These are phyloP conservation scores for Virgularia gustaviana DNA, from an alignment of 92 coral and sea anemone genomes.

Conservation along the genomic window DNA sequence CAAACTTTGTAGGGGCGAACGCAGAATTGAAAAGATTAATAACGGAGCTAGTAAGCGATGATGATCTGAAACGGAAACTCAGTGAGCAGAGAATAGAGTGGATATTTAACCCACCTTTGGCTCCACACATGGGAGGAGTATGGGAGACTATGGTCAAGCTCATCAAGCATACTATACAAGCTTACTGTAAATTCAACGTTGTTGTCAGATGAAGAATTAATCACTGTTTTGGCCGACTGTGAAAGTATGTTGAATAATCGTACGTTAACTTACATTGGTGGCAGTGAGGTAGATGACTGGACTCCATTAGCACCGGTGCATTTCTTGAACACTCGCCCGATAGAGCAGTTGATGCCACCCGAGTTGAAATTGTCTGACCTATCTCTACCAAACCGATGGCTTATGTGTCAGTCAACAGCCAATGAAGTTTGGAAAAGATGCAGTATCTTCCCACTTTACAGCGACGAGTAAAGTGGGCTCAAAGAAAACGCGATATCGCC, in stretches of 20 bases:
- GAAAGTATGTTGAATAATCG: slow-evolving; percentile 3
- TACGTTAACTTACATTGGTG: neutral
- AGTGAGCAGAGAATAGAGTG: neutral
- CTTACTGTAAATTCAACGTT: neutral
- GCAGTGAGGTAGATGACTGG: neutral
- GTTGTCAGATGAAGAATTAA: neutral
- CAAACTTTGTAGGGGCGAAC: slow-evolving; percentile 6
- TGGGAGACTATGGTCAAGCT: slow-evolving; percentile 7
- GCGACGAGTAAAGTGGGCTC: neutral
- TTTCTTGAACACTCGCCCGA: neutral
- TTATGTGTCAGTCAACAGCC: neutral
- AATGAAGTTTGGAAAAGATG: neutral
- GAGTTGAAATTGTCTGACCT: neutral
- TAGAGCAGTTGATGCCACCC: neutral
- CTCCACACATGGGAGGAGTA: slow-evolving; percentile 16
- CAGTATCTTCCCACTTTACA: neutral
- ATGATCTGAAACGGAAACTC: neutral
- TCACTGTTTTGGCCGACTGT: neutral
- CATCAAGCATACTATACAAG: neutral
- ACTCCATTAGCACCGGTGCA: neutral
- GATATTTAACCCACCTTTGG: neutral
- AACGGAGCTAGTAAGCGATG: neutral
- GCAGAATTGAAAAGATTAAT: neutral
- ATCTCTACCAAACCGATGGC: neutral
- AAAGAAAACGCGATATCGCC: neutral